Percentiles rank a stretch among this genome's conserved stretches.
These are phyloP conservation scores for Dromaius novaehollandiae DNA, from an alignment of 2,113 vertebrate species.

Conservation along the genomic window DNA sequence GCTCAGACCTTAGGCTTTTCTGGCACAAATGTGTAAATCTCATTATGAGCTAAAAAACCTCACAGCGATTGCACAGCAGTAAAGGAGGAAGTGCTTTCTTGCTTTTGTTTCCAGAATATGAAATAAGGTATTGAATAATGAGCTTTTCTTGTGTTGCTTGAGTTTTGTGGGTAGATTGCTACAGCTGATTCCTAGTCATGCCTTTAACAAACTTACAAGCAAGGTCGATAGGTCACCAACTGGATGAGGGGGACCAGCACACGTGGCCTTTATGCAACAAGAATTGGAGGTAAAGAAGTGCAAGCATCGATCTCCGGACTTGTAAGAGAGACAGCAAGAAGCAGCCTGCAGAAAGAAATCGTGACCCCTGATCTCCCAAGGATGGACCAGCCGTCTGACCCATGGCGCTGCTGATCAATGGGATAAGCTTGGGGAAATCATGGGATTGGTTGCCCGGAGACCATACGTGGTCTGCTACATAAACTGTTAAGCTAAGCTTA, in stretches of 20 bases:
- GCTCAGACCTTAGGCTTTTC: background rate
- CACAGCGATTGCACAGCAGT: background rate
- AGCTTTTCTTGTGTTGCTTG: slow-evolving; percentile 22
- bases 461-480: background rate
- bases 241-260: background rate
- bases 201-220: slow-evolving; percentile 4
- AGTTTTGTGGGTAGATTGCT: slow-evolving; percentile 41
- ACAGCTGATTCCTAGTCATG: background rate
- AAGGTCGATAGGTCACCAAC: background rate
- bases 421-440: background rate
- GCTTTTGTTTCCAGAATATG: slow-evolving; percentile 38
- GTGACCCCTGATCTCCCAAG: background rate
- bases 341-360: background rate
- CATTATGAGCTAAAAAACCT: slow-evolving; percentile 20
- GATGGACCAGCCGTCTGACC: background rate
- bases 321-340: background rate
- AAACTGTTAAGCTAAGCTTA: background rate
- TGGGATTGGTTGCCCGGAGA: background rate
- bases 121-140: slow-evolving; percentile 56
- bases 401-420: background rate
- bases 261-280: background rate
- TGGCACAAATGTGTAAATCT: background rate
- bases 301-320: background rate
- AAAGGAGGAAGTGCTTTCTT: slow-evolving; percentile 47
- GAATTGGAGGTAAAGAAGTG: background rate